Conservation (phyloP, 2,888 invertebrate species). For the Amphipyra tragopoginis region DNA sequence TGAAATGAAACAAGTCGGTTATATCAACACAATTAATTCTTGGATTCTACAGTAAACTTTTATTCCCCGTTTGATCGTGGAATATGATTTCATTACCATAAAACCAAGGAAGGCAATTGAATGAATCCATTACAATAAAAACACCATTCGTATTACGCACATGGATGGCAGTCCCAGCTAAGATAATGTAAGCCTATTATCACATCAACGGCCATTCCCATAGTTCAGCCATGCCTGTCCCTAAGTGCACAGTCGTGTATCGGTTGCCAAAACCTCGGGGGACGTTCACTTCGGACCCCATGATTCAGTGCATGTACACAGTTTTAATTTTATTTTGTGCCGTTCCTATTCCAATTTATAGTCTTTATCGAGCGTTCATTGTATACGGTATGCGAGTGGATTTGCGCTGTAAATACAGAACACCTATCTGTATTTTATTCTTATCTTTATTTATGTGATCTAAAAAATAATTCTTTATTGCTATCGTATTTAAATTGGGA, state of each 20-base stretch:
- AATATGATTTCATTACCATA: constrained; percentile 27
- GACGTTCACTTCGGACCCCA: constrained; percentile 68
- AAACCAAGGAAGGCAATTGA: constrained; percentile 24
- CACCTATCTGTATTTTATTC: constrained; percentile 33
- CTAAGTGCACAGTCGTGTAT: constrained; percentile 88
- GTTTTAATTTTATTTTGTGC: constrained; percentile 84
- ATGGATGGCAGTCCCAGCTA: constrained; percentile 49
- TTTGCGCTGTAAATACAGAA: constrained; percentile 27
- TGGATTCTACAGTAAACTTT: constrained; percentile 22
- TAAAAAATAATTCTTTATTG: constrained; percentile 29
- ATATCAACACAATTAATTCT: neutral
- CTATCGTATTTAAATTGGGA: constrained; percentile 20
- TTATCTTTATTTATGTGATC: constrained; percentile 46
- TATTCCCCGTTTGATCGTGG: constrained; percentile 18
- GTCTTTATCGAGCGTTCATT: constrained; percentile 77
- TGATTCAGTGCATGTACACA: constrained; percentile 80
- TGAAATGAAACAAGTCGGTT: too few relatives aligned
- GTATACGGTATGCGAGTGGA: constrained; percentile 59
- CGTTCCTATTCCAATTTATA: constrained; percentile 76
- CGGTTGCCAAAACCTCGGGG: constrained; percentile 87
- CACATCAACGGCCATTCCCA: constrained; percentile 37
- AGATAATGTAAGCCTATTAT: constrained; percentile 54
- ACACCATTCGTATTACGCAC: constrained; percentile 46
- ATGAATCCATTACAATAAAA: constrained; percentile 51
- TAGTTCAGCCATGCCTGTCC: constrained; percentile 63